These are phyloP conservation scores for Caenorhabditis sinica DNA, from an alignment of 2,888 invertebrate species.

Conservation along the genomic window DNA sequence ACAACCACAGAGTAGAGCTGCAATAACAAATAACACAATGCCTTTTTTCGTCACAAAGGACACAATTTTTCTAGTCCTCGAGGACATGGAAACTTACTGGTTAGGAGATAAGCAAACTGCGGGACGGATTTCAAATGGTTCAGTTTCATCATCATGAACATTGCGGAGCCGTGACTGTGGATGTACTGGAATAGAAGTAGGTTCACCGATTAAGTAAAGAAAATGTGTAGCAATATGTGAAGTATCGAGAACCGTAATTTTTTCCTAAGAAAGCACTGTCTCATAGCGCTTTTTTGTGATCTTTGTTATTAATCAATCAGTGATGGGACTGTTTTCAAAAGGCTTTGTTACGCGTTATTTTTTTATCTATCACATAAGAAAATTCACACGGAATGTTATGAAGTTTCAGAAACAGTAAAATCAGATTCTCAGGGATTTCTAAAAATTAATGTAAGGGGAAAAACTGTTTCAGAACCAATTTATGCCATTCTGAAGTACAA, in stretches of 20 bases:
- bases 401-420: no score
- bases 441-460: background rate
- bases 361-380: no score
- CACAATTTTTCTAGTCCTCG: background rate
- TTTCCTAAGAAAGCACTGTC: no score
- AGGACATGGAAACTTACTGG: constrained; percentile 24
- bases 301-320: no score
- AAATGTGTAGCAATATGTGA: no score
- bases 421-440: no score
- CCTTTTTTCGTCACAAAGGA: background rate
- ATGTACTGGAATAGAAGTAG: constrained; percentile 50
- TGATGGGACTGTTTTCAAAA: no score
- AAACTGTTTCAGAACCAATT: background rate
- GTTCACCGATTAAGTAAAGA: no score
- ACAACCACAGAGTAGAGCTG: constrained; percentile 51
- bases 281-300: no score
- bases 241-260: background rate
- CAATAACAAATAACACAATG: background rate
- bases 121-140: background rate
- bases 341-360: no score
- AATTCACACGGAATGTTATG: background rate
- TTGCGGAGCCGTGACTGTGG: constrained; percentile 31
- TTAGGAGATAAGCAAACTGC: background rate
- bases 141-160: constrained; percentile 42
- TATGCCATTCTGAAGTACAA: no score